Evolutionary conservation across 1,140 invertebrate species (phyloP).

Genomic region (Eriosoma lanigerum): DNA sequence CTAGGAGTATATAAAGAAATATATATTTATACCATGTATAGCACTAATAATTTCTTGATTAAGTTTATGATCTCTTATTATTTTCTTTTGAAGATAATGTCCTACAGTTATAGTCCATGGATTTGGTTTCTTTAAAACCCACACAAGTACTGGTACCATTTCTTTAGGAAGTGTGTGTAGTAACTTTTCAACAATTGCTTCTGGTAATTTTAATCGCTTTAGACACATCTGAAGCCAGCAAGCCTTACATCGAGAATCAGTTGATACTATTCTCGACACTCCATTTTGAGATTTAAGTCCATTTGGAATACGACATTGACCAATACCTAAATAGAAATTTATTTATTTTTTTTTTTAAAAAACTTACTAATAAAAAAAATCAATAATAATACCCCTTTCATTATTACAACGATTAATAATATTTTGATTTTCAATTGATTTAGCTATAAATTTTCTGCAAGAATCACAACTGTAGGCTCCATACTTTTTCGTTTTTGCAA

Average conservation of each 20-base stretch:
- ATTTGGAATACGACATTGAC: slow-evolving; percentile 70
- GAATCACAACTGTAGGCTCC: slow-evolving; percentile 82
- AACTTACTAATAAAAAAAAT: background rate
- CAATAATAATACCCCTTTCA: slow-evolving; percentile 39
- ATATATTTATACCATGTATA: background rate
- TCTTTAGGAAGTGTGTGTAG: slow-evolving; percentile 60
- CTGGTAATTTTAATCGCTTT: slow-evolving; percentile 72
- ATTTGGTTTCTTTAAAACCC: slow-evolving; percentile 39
- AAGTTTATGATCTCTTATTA: slow-evolving; percentile 31
- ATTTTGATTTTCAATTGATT: slow-evolving; percentile 59
- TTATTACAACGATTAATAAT: slow-evolving; percentile 37
- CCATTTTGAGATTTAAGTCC: slow-evolving; percentile 70
- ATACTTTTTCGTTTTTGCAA: slow-evolving; percentile 77
- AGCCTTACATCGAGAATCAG: slow-evolving; percentile 69
- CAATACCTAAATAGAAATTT: slow-evolving; percentile 51
- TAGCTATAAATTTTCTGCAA: slow-evolving; percentile 82
- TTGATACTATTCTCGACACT: slow-evolving; percentile 54
- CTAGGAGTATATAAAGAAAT: too few relatives aligned
- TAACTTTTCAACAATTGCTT: slow-evolving; percentile 54
- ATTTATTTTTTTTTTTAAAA: slow-evolving; percentile 3
- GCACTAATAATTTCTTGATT: slow-evolving; percentile 17
- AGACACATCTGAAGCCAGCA: slow-evolving; percentile 86
- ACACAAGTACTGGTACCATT: slow-evolving; percentile 60
- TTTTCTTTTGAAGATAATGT: slow-evolving; percentile 9
- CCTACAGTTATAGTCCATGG: slow-evolving; percentile 37